These are phyloP conservation scores for Nothocercus nigrocapillus DNA, from an alignment of 2,113 vertebrate species.

Conservation along the genomic window DNA sequence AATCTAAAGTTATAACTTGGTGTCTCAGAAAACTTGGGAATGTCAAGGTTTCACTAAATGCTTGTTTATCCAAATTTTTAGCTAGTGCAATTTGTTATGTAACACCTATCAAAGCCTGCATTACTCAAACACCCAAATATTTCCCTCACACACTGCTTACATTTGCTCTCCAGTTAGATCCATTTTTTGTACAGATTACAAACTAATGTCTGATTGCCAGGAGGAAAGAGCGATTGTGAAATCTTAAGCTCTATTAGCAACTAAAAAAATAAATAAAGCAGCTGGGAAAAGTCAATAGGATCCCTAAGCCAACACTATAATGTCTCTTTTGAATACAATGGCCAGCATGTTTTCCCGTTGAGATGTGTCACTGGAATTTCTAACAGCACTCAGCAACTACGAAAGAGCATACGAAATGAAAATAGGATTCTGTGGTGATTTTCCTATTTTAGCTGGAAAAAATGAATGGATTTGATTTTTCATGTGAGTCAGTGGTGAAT, in stretches of 20 bases:
- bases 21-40: neutral
- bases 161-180: neutral
- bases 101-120: neutral
- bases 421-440: neutral
- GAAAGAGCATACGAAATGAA: neutral
- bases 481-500: constrained; percentile 38
- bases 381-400: neutral
- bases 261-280: constrained; percentile 46
- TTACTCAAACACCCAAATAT: neutral
- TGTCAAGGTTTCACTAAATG: neutral
- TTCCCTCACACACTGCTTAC: neutral
- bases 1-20: neutral
- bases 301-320: neutral
- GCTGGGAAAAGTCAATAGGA: neutral
- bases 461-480: constrained; percentile 32
- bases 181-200: neutral
- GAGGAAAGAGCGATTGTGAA: neutral
- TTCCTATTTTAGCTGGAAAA: neutral
- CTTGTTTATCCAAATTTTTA: neutral
- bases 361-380: neutral
- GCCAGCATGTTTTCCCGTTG: neutral
- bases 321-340: neutral
- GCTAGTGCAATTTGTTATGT: neutral
- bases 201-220: neutral
- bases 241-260: neutral